Percentiles rank a stretch among this genome's conserved stretches.
phyloP scores from a whole-genome alignment of 92 coral and sea anemone species.

The Isaurus tuberculatus region DNA sequence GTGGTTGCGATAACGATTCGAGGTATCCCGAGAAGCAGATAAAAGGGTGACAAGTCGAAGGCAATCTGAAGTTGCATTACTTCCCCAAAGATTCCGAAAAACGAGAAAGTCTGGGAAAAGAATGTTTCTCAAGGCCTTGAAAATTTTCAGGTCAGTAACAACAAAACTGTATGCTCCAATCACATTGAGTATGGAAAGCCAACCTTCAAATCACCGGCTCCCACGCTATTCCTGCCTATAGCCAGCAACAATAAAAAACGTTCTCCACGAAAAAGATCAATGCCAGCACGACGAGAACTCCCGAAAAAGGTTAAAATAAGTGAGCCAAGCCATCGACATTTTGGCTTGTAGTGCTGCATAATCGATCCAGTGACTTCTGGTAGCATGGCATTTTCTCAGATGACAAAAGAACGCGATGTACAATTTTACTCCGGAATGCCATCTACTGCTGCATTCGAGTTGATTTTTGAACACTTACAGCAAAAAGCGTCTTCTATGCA shows the following conservation, averaged over 20 bases:
- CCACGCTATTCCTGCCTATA: neutral
- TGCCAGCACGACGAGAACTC: neutral
- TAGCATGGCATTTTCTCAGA: slow-evolving; percentile 37
- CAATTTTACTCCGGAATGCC: slow-evolving; percentile 9
- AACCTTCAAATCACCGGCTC: neutral
- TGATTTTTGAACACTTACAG: slow-evolving; percentile 24
- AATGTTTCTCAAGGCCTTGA: slow-evolving; percentile 50
- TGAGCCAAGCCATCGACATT: neutral
- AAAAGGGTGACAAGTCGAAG: slow-evolving; percentile 24
- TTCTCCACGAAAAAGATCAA: slow-evolving; percentile 8
- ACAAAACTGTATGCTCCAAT: slow-evolving; percentile 48
- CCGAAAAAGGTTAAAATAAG: slow-evolving; percentile 6
- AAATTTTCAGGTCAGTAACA: slow-evolving; percentile 42
- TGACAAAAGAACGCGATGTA: slow-evolving; percentile 42
- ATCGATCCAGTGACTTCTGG: slow-evolving; percentile 14
- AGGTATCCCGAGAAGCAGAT: slow-evolving; percentile 23
- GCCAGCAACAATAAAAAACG: neutral
- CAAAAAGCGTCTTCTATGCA: slow-evolving; percentile 44
- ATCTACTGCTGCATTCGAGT: slow-evolving; percentile 20
- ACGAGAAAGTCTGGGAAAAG: slow-evolving; percentile 35
- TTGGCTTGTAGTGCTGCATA: slow-evolving; percentile 29
- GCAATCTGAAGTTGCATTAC: slow-evolving; percentile 39
- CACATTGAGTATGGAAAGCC: slow-evolving; percentile 39
- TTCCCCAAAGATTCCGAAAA: slow-evolving; percentile 51
- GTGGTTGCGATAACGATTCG: slow-evolving; percentile 17